phyloP scores from a whole-genome alignment of 2,888 invertebrate species.

The Malthinus flaveolus region DNA sequence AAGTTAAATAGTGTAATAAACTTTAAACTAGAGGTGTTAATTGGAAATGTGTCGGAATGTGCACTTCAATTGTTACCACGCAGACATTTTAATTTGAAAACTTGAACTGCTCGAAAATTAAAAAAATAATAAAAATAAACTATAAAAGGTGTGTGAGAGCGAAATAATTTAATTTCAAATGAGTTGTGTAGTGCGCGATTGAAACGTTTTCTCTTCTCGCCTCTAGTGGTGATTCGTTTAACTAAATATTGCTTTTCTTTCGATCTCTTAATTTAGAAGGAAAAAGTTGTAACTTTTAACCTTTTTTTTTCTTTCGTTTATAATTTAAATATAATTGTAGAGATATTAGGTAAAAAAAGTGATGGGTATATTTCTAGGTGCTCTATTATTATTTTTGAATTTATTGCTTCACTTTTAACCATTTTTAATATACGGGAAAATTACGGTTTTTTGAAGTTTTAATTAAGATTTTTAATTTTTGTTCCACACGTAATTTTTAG shows the following conservation, averaged over 20 bases:
- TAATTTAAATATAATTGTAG: slow-evolving; percentile 43
- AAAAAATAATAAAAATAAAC: slow-evolving; percentile 26
- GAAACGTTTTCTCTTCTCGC: slow-evolving; percentile 48
- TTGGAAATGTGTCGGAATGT: slow-evolving; percentile 51
- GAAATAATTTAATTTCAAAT: slow-evolving; percentile 51
- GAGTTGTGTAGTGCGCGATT: slow-evolving; percentile 39
- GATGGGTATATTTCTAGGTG: slow-evolving; percentile 31
- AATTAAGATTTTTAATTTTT: no score
- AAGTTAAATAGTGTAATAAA: slow-evolving; percentile 10
- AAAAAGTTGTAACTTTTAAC: neutral
- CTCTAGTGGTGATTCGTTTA: slow-evolving; percentile 43
- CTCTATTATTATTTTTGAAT: slow-evolving; percentile 33
- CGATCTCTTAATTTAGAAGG: slow-evolving; percentile 17
- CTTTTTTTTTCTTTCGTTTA: slow-evolving; percentile 31
- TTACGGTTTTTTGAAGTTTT: no score
- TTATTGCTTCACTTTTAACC: slow-evolving; percentile 27
- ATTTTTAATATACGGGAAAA: no score
- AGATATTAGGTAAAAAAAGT: slow-evolving; percentile 27
- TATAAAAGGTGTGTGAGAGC: slow-evolving; percentile 30
- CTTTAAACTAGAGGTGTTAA: slow-evolving; percentile 47
- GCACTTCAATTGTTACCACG: slow-evolving; percentile 46
- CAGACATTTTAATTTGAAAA: slow-evolving; percentile 52
- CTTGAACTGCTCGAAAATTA: slow-evolving; percentile 41
- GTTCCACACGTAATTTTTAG: no score
- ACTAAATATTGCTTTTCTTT: slow-evolving; percentile 28